Base-by-base conservation (phyloP, 2,888 invertebrate species). In the Drosophila melanosoma region DNA sequence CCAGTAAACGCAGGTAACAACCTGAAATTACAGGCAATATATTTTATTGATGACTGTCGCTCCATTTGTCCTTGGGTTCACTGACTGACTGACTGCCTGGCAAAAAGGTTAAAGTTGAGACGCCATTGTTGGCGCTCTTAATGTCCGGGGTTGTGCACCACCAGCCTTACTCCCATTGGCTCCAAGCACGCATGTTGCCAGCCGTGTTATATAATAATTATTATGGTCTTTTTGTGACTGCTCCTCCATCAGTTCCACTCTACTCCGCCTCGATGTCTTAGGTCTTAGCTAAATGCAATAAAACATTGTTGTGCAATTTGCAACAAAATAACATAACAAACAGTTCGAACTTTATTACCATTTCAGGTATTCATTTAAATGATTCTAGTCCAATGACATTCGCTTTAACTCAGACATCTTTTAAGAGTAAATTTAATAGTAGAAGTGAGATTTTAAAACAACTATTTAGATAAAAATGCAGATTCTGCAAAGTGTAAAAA, bases 11-110 rank as follows among this genome's bases (percentile, higher is more conserved):
- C 40, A 5, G 12, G 20, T 35, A 59, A 45, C 62, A 32, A 49
- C 49, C 67, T 17, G 48, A 76, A 80, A 80, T 80, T 81, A 72
- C 71, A 60, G 56, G 69, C 82, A 69, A 74, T 81, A 81, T 69
- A 73, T 74, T 74, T 83, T 84, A 84, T 88, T 86, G 84, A 79
- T 86, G 89, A 75, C 81, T 74, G 68, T 70, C 73, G 69, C 51
- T 60, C 49, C 52, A 23, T 63, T 65, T 60, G 70, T 57, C 73
- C 68, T 74, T 58, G 62, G 74, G 76, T 69, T 61, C 77, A 49
- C 51, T 53, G 49, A n/a, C 59, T 52, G 35, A 26, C 58, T 26
- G 51, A 33, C 57, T 36, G 49, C 10, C 59, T 15, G 29, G 15
- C 11, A 45, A 36, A 71, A 79, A 87, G 82, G 87, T 84, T 84